Conservation (phyloP, 2,113 vertebrate genomes). For the Cettia cetti region DNA sequence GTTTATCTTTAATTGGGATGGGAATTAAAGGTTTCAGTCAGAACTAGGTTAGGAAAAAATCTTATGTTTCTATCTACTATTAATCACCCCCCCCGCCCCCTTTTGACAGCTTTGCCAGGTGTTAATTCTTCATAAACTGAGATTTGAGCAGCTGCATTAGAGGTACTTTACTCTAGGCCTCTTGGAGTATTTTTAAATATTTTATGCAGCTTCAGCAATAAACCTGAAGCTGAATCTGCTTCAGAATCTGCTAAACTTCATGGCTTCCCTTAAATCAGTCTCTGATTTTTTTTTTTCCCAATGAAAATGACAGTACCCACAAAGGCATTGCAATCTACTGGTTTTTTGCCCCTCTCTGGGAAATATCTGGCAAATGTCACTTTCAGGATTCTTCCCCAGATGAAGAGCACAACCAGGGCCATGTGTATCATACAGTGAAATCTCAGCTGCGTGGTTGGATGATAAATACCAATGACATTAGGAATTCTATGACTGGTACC, state of each 20-base stretch:
- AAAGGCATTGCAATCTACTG: background rate
- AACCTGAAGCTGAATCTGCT: background rate
- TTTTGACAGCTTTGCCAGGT: background rate
- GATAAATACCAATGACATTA: background rate
- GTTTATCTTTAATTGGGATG: background rate
- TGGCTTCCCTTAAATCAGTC: background rate
- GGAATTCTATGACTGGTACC: background rate
- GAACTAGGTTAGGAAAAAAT: background rate
- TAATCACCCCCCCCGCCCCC: background rate
- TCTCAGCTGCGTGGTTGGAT: background rate
- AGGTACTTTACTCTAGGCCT: background rate
- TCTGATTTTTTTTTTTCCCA: background rate
- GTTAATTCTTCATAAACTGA: constrained; percentile 19
- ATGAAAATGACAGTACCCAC: background rate
- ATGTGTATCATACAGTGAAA: background rate
- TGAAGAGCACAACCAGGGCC: background rate
- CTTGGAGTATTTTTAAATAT: background rate
- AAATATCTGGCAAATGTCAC: background rate
- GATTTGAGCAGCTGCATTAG: background rate
- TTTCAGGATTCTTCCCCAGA: background rate
- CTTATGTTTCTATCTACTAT: background rate
- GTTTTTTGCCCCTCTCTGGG: background rate
- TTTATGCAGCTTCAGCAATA: background rate
- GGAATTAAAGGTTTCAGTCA: background rate
- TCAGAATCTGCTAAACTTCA: constrained; percentile 7